Conservation (phyloP, 1,140 invertebrate genomes). For the Drosophila busckii region DNA sequence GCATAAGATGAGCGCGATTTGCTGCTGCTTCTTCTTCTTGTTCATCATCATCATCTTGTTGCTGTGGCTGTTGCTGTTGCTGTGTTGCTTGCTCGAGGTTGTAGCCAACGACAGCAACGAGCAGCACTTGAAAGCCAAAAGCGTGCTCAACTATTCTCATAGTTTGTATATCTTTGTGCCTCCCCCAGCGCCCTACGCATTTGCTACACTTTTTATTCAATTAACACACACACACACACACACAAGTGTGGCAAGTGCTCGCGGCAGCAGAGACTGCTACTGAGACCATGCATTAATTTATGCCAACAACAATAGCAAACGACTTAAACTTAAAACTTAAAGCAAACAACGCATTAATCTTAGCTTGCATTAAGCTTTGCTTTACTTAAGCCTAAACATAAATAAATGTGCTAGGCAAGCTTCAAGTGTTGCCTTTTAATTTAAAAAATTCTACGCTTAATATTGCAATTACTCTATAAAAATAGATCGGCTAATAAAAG, state of each 20-base stretch:
- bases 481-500: slow-evolving; percentile 6
- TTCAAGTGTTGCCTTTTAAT: too few species aligned
- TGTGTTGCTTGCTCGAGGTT: slow-evolving; percentile 21
- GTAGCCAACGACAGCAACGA: slow-evolving; percentile 36
- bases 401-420: too few species aligned
- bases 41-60: too few species aligned
- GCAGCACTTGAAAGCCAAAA: slow-evolving; percentile 42
- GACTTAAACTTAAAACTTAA: not conserved
- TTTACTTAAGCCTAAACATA: too few species aligned
- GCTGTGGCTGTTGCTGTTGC: slow-evolving; percentile 1
- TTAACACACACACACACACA: slow-evolving; percentile 41
- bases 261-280: slow-evolving; percentile 18
- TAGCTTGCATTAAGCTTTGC: too few species aligned
- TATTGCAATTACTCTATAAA: too few species aligned
- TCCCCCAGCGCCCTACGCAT: not conserved
- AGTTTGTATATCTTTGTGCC: slow-evolving; percentile 16
- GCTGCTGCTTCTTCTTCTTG: too few species aligned
- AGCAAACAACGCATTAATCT: slow-evolving; percentile 5
- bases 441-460: too few species aligned
- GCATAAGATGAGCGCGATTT: slow-evolving; percentile 12
- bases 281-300: slow-evolving; percentile 52
- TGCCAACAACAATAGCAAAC: slow-evolving; percentile 39
- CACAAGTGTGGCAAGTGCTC: slow-evolving; percentile 10
- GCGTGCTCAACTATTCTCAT: slow-evolving; percentile 63
- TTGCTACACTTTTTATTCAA: slow-evolving; percentile 59